These are phyloP conservation scores for Zaprionus camerounensis DNA, from an alignment of 1,140 invertebrate species.

Conservation along the genomic window DNA sequence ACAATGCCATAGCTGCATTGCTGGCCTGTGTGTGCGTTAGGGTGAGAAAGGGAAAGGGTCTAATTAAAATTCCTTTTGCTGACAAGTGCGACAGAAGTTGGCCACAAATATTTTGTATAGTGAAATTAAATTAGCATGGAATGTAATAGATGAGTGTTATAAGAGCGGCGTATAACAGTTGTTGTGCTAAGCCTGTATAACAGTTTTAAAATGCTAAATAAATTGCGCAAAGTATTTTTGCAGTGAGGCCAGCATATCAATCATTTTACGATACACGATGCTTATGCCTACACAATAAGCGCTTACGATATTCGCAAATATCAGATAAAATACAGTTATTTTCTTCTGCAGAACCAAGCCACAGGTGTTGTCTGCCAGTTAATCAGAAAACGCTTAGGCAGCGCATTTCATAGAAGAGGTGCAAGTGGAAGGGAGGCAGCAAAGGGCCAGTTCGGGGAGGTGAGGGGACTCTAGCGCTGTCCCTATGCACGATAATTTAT, in stretches of 20 bases:
- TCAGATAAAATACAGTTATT: neutral
- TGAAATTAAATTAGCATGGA: constrained; percentile 13
- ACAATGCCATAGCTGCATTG: constrained; percentile 34
- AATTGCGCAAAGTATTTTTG: no score
- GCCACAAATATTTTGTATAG: constrained; percentile 30
- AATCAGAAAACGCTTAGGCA: constrained; percentile 75
- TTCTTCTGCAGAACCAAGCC: constrained; percentile 1
- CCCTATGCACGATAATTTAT: constrained; percentile 65
- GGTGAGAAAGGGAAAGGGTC: constrained; percentile 1
- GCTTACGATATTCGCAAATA: neutral
- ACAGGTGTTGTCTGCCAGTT: constrained; percentile 44
- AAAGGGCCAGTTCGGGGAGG: neutral
- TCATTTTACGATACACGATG: no score
- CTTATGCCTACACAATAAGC: no score
- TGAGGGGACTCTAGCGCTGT: neutral
- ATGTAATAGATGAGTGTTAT: neutral
- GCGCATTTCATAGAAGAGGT: constrained; percentile 1
- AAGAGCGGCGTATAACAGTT: neutral
- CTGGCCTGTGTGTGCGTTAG: neutral
- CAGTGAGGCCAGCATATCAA: no score
- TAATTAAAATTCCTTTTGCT: constrained; percentile 39
- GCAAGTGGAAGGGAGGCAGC: neutral
- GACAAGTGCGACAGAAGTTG: constrained; percentile 6
- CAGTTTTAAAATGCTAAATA: neutral
- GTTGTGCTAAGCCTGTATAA: neutral